Evolutionary conservation across 1,140 invertebrate genomes (phyloP).

Genomic region (Mamestra configurata): DNA sequence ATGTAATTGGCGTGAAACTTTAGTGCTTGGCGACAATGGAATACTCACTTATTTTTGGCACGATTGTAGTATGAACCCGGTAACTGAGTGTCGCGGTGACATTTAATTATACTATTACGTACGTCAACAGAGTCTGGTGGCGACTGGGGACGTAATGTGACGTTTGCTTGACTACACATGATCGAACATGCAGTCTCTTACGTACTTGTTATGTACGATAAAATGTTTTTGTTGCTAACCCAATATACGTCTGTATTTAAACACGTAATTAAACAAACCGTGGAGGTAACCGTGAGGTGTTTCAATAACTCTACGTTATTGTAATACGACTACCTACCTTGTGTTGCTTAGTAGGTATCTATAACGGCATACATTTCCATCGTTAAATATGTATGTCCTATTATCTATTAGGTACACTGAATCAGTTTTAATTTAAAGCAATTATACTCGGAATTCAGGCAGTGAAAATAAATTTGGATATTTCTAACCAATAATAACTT

Average conservation of each 20-base stretch:
- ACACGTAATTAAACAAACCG: slow-evolving; percentile 38
- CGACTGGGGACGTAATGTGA: slow-evolving; percentile 33
- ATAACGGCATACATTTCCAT: background rate
- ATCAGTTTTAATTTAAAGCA: background rate
- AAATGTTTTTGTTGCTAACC: slow-evolving; percentile 43
- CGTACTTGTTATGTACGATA: background rate
- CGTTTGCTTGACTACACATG: slow-evolving; percentile 29
- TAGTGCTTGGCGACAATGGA: slow-evolving; percentile 11
- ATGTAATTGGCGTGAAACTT: slow-evolving; percentile 38
- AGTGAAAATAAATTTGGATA: background rate
- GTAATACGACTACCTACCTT: slow-evolving; percentile 13
- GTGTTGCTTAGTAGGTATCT: background rate
- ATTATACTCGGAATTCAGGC: background rate
- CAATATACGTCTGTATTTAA: slow-evolving; percentile 31
- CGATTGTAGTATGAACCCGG: slow-evolving; percentile 42
- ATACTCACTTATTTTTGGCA: slow-evolving; percentile 46
- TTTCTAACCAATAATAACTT: background rate
- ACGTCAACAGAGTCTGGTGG: slow-evolving; percentile 45
- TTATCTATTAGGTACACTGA: background rate
- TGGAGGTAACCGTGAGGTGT: slow-evolving; percentile 13
- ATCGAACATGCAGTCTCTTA: background rate
- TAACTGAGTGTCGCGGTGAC: slow-evolving; percentile 46
- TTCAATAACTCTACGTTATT: background rate
- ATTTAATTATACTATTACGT: slow-evolving; percentile 55
- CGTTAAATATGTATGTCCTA: background rate